These are phyloP conservation scores for Drosophila sucinea DNA, from an alignment of 1,140 invertebrate genomes.

Conservation along the genomic window DNA sequence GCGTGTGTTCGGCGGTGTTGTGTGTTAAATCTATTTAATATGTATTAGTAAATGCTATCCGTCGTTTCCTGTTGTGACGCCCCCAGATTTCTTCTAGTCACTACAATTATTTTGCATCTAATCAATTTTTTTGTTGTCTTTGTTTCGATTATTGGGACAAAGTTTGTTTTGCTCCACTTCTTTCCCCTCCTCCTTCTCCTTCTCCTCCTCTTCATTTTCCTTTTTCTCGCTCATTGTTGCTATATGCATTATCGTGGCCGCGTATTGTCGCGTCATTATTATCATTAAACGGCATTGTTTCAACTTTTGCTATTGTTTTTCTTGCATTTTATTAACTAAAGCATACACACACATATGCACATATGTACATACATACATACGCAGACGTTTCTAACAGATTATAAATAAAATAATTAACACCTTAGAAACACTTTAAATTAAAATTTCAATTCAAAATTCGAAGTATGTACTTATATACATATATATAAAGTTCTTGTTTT, in stretches of 20 bases:
- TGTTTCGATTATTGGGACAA: slow-evolving; percentile 36
- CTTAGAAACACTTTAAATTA: not conserved
- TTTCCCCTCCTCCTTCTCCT: not conserved
- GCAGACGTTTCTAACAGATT: slow-evolving; percentile 9
- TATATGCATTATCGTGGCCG: slow-evolving; percentile 9
- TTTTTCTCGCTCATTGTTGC: not conserved
- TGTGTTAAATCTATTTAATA: slow-evolving; percentile 3
- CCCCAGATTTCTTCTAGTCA: slow-evolving; percentile 4
- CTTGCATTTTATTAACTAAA: not conserved
- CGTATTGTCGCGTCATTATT: slow-evolving; percentile 70
- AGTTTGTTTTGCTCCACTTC: slow-evolving; percentile 32
- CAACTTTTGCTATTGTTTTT: slow-evolving; percentile 71
- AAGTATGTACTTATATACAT: no score
- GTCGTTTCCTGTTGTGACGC: slow-evolving; percentile 12
- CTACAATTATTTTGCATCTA: slow-evolving; percentile 34
- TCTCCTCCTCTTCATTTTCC: not conserved
- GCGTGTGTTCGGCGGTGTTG: no score
- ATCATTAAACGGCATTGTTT: slow-evolving; percentile 66
- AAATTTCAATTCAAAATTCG: not conserved
- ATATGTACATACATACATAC: not conserved
- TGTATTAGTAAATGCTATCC: not conserved
- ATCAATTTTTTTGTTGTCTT: slow-evolving; percentile 42
- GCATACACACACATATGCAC: not conserved
- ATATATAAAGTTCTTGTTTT: no score
- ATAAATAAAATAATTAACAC: slow-evolving; percentile 4